phyloP scores from a whole-genome alignment of 2,113 vertebrate genomes.

The Phalacrocorax brasilianus region DNA sequence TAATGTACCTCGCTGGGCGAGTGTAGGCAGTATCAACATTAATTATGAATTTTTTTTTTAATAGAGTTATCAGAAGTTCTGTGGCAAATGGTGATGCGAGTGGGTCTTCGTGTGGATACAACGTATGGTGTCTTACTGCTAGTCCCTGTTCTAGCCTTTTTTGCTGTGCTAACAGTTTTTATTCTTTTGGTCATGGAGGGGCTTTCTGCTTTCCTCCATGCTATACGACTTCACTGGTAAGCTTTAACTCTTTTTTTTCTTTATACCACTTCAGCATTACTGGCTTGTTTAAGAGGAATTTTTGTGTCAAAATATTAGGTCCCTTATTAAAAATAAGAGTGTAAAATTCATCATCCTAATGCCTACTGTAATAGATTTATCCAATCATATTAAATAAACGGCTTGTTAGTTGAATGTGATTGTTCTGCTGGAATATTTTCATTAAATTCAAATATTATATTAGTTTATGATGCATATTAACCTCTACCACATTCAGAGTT shows the following conservation, averaged over 20 bases:
- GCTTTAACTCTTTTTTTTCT: background rate
- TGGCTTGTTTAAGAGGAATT: background rate
- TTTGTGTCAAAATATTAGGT: background rate
- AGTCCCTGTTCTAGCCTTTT: constrained; percentile 83
- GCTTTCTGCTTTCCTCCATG: constrained; percentile 97
- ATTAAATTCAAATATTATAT: background rate
- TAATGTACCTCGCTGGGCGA: background rate
- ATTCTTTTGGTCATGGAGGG: constrained; percentile 98
- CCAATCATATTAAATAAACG: background rate
- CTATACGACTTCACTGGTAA: constrained; percentile 94
- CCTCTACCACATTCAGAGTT: background rate
- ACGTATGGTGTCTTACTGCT: constrained; percentile 81
- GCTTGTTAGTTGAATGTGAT: background rate
- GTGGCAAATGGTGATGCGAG: constrained; percentile 92
- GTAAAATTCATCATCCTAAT: background rate
- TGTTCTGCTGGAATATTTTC: background rate
- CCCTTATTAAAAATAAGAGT: background rate
- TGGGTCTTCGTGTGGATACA: constrained; percentile 84
- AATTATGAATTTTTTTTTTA: background rate
- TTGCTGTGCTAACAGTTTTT: constrained; percentile 87
- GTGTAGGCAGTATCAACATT: background rate
- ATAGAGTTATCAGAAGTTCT: constrained; percentile 93
- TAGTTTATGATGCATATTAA: background rate
- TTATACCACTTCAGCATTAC: background rate
- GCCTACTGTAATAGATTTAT: background rate